Conservation (phyloP, 2,113 vertebrate species). For the Thryonomys swinderianus region DNA sequence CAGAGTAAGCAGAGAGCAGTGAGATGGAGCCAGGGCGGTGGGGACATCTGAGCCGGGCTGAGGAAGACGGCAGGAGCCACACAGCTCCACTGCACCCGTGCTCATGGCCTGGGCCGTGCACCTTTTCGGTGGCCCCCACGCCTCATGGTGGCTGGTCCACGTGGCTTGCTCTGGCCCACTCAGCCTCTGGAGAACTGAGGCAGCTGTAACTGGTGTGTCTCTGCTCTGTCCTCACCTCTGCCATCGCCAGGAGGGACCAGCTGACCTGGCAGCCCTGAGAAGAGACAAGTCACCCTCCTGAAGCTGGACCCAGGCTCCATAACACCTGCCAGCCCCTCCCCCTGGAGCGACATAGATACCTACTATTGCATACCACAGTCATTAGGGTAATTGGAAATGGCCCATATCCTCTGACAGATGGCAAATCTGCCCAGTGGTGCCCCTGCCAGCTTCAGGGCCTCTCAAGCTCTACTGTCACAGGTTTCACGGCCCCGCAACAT, state of each 20-base stretch:
- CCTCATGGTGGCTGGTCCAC: not conserved
- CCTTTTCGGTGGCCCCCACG: not conserved
- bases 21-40: fast-evolving
- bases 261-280: not conserved
- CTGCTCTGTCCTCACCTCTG: not conserved
- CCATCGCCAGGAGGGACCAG: not conserved
- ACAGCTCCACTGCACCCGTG: fast-evolving
- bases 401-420: not conserved
- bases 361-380: fast-evolving
- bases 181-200: not conserved
- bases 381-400: not conserved
- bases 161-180: not conserved
- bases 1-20: not conserved
- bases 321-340: not conserved
- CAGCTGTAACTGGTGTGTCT: not conserved
- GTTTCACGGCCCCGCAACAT: not conserved
- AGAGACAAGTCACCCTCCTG: not conserved
- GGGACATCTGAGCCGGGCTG: not conserved
- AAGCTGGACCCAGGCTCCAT: not conserved
- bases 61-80: fast-evolving
- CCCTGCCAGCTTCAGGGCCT: not conserved
- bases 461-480: not conserved
- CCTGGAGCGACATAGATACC: not conserved
- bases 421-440: not conserved
- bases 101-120: fast-evolving